Base-by-base conservation (phyloP, 2,888 invertebrate genomes). In the Hydriomena furcata region DNA sequence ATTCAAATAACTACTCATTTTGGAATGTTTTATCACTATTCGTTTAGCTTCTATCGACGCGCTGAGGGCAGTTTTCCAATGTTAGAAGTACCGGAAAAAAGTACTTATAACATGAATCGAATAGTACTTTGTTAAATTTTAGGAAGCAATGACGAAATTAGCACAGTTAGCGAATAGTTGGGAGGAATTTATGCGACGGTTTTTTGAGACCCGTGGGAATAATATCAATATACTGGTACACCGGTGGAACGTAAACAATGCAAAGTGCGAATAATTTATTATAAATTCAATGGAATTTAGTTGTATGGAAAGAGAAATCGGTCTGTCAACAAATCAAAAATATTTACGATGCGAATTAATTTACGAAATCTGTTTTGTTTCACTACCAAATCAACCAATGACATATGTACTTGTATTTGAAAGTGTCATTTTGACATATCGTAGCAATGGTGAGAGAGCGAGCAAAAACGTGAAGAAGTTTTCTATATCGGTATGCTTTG, bases 1-100 rank as follows among this genome's bases (percentile, higher is more conserved):
- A 25, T 77, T 73, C 25, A 58, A 70, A 11, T 55, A 68, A 41
- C 64, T 50, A 13, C 62, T 62, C 63, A 64, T 64, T 45, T 52
- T 51, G 21, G 32, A 17, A 10, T 34, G 13, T 48, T 13, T 8
- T 3, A 11, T 8, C 2, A 17, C 5, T 28, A 20, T 36, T 25
- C 7, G 8, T 13, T 23, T n/a, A 5, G 10, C 17, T 17, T 37
- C 13, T 25, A 4, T 7, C n/a, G 5, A 5, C n/a, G 11, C n/a
- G 1, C 11, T 8, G 8, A 5, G 12, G 3, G 38, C 11, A 21
- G 20, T 25, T 31, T 25, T 20, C 5, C 5, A 34, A 11, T 6
- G 24, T 25, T 12, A 8, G 8, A 13, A 27, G 27, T n/a, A 38
- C 23, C 38, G 17, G 38, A n/a, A 17, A 27, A 20, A 17, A 7